Evolutionary conservation across 30 jellyfish, hydroid and myxozoan genomes (phyloP).

Genomic region (Euphysa ruthae): DNA sequence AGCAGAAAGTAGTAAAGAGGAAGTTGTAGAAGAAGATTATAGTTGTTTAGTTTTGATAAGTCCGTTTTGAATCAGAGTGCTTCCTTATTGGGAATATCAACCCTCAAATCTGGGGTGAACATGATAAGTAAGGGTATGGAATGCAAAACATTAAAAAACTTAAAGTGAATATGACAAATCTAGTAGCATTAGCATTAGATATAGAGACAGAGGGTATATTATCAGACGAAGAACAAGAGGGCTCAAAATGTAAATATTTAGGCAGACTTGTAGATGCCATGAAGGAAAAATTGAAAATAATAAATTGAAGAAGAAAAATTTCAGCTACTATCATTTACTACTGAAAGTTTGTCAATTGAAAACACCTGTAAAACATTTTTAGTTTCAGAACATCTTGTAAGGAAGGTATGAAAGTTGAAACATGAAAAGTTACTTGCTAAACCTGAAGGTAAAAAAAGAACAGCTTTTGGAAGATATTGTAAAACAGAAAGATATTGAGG

Average conservation of each 20-base stretch:
- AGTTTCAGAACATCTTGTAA: background rate
- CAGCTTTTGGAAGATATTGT: constrained; percentile 9
- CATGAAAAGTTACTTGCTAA: background rate
- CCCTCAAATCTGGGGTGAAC: background rate
- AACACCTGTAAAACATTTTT: background rate
- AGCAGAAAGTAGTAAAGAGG: background rate
- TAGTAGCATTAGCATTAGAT: background rate
- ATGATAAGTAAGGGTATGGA: background rate
- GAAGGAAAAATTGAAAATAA: background rate
- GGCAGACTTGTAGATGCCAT: too few relatives aligned
- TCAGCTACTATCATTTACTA: background rate
- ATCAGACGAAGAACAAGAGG: background rate
- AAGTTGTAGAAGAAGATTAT: constrained; percentile 3
- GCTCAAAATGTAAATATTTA: background rate
- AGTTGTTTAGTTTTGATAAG: background rate
- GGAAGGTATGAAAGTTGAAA: background rate
- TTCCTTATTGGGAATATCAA: background rate
- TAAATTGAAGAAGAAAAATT: background rate
- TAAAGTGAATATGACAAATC: background rate
- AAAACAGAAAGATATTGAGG: constrained; percentile 5
- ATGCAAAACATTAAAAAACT: background rate
- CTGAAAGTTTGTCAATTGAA: background rate
- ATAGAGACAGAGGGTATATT: background rate
- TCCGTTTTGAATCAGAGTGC: background rate
- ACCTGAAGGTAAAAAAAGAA: background rate